Conservation (phyloP, 2,888 invertebrate species). For the Xanthorhoe designata region DNA sequence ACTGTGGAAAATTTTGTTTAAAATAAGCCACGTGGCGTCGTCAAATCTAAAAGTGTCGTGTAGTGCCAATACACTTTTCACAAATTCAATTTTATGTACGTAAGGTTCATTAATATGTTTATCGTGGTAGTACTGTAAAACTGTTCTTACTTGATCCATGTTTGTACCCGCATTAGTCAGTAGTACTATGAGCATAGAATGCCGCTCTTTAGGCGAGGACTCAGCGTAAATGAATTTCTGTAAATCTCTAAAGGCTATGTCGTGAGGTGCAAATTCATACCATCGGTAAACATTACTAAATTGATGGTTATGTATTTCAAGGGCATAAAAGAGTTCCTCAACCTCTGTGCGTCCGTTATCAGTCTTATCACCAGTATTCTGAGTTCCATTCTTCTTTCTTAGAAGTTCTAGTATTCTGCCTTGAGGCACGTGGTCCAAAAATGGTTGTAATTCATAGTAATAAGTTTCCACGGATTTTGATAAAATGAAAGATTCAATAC, state of each 20-base stretch:
- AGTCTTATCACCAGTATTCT: neutral
- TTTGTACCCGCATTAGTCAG: neutral
- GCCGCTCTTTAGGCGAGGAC: neutral
- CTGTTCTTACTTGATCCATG: neutral
- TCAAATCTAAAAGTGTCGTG: neutral
- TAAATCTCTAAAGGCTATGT: neutral
- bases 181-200: neutral
- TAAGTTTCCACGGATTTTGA: neutral
- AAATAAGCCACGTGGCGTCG: neutral
- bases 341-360: neutral
- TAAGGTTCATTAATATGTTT: neutral
- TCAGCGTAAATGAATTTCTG: slow-evolving; percentile 43
- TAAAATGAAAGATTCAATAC: neutral
- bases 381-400: neutral
- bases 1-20: neutral
- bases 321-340: neutral
- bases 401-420: neutral
- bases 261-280: neutral
- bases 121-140: neutral
- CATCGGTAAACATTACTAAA: neutral
- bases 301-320: neutral
- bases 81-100: neutral
- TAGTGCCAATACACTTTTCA: neutral
- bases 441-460: neutral
- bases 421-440: neutral